These are phyloP conservation scores for Gallinago paraguaiae DNA, from an alignment of 2,113 vertebrate species.

Conservation along the genomic window DNA sequence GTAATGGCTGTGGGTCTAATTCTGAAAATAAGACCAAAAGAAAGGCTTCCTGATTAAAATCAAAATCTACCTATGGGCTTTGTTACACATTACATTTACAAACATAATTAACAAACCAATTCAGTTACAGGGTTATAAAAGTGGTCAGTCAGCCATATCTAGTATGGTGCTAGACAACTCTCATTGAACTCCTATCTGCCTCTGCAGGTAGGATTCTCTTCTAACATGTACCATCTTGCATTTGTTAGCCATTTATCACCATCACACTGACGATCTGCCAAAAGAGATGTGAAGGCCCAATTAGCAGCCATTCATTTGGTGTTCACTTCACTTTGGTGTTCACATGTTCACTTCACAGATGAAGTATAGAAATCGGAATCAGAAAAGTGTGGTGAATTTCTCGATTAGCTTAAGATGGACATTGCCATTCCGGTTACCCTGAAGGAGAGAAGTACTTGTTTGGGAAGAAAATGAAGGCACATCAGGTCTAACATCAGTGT, in stretches of 20 bases:
- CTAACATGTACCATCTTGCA: not conserved
- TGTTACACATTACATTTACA: not conserved
- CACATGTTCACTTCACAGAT: not conserved
- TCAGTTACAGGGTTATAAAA: not conserved
- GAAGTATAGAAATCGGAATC: not conserved
- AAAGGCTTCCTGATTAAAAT: not conserved
- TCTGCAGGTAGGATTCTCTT: not conserved
- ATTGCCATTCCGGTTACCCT: not conserved
- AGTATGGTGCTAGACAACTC: not conserved
- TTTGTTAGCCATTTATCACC: not conserved
- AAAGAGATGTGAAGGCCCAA: not conserved
- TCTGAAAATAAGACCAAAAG: not conserved
- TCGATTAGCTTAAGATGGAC: not conserved
- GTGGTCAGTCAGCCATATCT: not conserved
- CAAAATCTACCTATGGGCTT: not conserved
- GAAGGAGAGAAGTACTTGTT: not conserved
- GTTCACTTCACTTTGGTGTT: not conserved
- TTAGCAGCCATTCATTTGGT: not conserved
- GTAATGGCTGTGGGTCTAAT: not conserved
- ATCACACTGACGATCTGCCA: not conserved
- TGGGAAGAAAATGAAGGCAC: not conserved
- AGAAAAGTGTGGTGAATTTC: fast-evolving
- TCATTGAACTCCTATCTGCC: not conserved
- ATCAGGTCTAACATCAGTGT: not conserved
- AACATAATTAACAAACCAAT: not conserved